Evolutionary conservation across 2,113 vertebrate species (phyloP).

Genomic region (Cyanoliseus patagonus): DNA sequence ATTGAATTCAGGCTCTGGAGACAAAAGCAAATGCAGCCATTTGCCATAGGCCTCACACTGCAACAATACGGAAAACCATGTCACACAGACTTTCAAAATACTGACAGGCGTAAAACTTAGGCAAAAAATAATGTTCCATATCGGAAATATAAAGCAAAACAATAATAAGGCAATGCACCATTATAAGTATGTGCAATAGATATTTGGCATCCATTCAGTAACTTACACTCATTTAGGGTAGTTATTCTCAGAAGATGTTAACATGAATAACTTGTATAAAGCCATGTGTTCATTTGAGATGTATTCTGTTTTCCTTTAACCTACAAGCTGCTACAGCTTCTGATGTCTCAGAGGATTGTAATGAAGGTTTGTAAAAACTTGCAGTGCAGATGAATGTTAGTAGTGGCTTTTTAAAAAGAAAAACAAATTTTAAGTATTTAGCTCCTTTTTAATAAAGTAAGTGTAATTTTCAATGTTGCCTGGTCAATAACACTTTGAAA

Average conservation of each 20-base stretch:
- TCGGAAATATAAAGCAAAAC: not conserved
- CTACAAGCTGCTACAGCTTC: slow-evolving; percentile 55
- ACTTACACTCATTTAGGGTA: not conserved
- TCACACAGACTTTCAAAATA: not conserved
- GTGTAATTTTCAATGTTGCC: slow-evolving; percentile 2
- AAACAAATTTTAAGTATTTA: not conserved
- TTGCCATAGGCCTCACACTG: not conserved
- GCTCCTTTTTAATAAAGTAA: slow-evolving; percentile 20
- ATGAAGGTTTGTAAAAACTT: slow-evolving; percentile 59
- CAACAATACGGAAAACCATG: not conserved
- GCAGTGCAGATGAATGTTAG: slow-evolving; percentile 13
- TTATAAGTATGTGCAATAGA: not conserved
- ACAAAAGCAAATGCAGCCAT: not conserved
- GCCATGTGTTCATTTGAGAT: slow-evolving; percentile 22
- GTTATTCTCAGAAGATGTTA: not conserved
- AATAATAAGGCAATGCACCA: not conserved
- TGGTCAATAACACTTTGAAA: not conserved
- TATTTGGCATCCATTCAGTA: not conserved
- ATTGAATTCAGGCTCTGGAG: not conserved
- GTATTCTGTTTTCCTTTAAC: slow-evolving; percentile 63
- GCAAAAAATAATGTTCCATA: not conserved
- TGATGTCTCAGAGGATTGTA: slow-evolving; percentile 62
- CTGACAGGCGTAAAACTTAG: not conserved
- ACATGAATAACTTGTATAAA: not conserved
- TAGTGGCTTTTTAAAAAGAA: not conserved